Conservation (phyloP, 2,113 vertebrate species). For the zebrafish (Danio rerio) region DNA sequence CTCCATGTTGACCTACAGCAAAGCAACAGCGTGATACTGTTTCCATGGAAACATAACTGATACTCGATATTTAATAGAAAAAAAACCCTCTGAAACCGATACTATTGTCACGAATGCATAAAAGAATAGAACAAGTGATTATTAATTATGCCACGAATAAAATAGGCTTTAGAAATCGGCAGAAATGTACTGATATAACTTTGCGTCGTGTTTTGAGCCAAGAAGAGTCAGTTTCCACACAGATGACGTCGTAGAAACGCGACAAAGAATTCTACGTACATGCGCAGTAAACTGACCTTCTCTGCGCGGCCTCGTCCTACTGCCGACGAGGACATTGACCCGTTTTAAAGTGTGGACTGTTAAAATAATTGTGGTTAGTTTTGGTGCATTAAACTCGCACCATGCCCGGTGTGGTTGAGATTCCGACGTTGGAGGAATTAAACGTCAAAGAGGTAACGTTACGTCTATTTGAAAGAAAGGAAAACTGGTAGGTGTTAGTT, state of each 20-base stretch:
- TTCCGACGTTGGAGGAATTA: conserved; percentile 86
- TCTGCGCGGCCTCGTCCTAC: conserved; percentile 59
- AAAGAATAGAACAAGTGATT: not conserved
- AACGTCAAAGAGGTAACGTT: conserved; percentile 86
- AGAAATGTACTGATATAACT: not conserved
- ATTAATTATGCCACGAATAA: not conserved
- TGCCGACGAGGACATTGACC: conserved; percentile 67
- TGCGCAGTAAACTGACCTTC: conserved; percentile 75
- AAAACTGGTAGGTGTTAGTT: not conserved
- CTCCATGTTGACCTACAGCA: conserved; percentile 69
- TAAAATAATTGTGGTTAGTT: conserved; percentile 35
- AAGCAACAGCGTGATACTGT: not conserved
- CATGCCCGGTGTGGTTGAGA: conserved; percentile 81
- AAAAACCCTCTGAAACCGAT: not conserved
- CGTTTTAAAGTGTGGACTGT: conserved; percentile 36
- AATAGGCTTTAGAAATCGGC: not conserved
- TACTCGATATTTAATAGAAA: not conserved
- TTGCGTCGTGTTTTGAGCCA: not conserved
- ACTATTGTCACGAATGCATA: not conserved
- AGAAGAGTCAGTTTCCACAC: not conserved
- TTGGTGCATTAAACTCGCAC: conserved; percentile 38
- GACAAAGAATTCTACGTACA: conserved; percentile 48
- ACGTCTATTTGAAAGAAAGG: conserved; percentile 38
- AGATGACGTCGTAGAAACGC: conserved; percentile 61
- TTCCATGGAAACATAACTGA: conserved; percentile 63